Percentiles rank a stretch among this genome's conserved stretches.
Evolutionary conservation across 2,888 invertebrate species (phyloP).

Genomic region (Dicyrtoma fusca): DNA sequence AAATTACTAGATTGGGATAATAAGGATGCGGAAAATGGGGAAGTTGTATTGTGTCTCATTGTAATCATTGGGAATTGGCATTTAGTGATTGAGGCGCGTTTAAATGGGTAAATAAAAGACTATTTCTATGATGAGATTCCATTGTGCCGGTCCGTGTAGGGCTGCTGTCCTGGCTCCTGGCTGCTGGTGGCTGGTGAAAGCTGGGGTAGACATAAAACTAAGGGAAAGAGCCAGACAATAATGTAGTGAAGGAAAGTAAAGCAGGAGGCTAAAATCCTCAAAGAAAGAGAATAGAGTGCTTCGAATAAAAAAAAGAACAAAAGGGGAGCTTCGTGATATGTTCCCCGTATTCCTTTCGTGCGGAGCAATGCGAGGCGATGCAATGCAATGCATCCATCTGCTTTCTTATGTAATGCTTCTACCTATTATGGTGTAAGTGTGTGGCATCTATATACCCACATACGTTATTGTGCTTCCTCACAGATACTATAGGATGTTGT

Average conservation of each 20-base stretch:
- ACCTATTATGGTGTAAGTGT: no score
- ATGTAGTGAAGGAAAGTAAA: not conserved
- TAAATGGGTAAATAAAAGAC: slow-evolving; percentile 2
- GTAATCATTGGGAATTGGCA: slow-evolving; percentile 3
- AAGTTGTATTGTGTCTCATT: not conserved
- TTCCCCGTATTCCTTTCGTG: no score
- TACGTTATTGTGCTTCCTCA: not conserved
- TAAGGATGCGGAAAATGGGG: not conserved
- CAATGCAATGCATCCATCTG: no score
- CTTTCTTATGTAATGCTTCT: no score
- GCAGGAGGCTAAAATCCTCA: not conserved
- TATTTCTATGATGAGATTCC: not conserved
- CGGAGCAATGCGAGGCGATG: no score
- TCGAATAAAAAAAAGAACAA: not conserved
- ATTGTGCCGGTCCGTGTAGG: not conserved
- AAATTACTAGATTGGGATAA: no score
- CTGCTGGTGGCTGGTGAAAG: not conserved
- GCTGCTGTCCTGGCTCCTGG: not conserved
- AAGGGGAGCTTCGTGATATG: no score
- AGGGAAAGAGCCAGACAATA: not conserved
- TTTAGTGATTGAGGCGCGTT: slow-evolving; percentile 1
- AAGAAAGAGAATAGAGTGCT: not conserved
- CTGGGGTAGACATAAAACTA: not conserved
- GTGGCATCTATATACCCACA: no score
- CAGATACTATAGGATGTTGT: not conserved